phyloP scores from a whole-genome alignment of 92 coral and sea anemone species.

The Meandrina meandrites region DNA sequence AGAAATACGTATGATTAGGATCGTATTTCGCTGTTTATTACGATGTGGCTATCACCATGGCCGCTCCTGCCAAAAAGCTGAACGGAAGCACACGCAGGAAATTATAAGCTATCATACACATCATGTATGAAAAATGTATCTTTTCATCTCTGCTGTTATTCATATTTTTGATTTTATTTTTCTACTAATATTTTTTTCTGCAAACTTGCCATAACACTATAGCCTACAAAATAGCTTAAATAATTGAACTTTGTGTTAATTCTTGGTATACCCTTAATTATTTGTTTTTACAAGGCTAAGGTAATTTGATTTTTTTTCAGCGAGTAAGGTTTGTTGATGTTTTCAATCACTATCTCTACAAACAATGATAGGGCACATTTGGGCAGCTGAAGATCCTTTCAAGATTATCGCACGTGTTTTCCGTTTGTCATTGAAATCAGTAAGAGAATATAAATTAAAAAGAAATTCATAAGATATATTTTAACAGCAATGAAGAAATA shows the following conservation, averaged over 20 bases:
- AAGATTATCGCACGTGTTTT: background rate
- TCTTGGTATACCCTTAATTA: background rate
- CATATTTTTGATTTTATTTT: background rate
- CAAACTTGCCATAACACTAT: background rate
- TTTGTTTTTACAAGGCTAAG: background rate
- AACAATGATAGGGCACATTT: background rate
- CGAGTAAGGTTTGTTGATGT: background rate
- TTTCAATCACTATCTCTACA: background rate
- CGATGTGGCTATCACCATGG: background rate
- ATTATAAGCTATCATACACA: slow-evolving; percentile 1
- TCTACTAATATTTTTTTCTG: background rate
- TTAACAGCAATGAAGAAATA: background rate
- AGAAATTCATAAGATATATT: slow-evolving; percentile 3
- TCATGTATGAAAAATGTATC: slow-evolving; percentile 9
- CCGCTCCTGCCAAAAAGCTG: background rate
- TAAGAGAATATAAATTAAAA: background rate
- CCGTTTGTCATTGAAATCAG: background rate
- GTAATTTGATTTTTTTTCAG: background rate
- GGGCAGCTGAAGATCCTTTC: background rate
- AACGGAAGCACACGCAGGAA: background rate
- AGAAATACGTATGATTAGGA: background rate
- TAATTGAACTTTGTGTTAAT: background rate
- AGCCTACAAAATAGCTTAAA: background rate
- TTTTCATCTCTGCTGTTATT: background rate
- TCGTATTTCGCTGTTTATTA: background rate